Evolutionary conservation across 2,888 invertebrate genomes (phyloP).

Genomic region (Tipula helvola): DNA sequence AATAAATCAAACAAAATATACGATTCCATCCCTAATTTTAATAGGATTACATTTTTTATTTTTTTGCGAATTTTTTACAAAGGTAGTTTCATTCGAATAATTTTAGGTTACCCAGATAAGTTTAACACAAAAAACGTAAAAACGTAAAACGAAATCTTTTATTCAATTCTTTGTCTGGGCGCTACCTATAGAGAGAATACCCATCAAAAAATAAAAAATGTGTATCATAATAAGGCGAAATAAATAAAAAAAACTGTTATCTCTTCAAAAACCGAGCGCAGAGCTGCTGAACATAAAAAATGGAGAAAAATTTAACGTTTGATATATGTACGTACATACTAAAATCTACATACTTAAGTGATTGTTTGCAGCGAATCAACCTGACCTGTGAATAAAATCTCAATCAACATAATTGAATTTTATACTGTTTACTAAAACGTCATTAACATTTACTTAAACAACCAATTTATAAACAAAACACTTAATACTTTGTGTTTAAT

Average conservation of each 20-base stretch:
- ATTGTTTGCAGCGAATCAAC: not conserved
- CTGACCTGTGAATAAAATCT: not conserved
- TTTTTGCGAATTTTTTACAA: not conserved
- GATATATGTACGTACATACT: not conserved
- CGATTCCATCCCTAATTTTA: not conserved
- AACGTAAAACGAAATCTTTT: not conserved
- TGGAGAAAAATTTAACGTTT: not conserved
- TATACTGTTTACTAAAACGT: not conserved
- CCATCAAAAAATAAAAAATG: not conserved
- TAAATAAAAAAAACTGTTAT: too few relatives aligned
- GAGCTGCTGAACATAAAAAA: too few relatives aligned
- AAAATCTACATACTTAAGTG: too few relatives aligned
- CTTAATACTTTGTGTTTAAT: not conserved
- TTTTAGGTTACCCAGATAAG: not conserved
- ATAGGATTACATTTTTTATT: not conserved
- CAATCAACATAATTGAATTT: not conserved
- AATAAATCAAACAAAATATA: not conserved
- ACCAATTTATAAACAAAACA: not conserved
- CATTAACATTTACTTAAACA: not conserved
- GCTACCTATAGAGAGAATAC: not conserved
- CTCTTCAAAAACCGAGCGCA: too few relatives aligned
- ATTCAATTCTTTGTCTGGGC: not conserved
- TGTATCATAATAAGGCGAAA: too few relatives aligned
- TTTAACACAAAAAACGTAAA: not conserved
- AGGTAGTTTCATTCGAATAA: not conserved